These are phyloP conservation scores for Philaenus spumarius DNA, from an alignment of 1,140 invertebrate genomes.

Conservation along the genomic window DNA sequence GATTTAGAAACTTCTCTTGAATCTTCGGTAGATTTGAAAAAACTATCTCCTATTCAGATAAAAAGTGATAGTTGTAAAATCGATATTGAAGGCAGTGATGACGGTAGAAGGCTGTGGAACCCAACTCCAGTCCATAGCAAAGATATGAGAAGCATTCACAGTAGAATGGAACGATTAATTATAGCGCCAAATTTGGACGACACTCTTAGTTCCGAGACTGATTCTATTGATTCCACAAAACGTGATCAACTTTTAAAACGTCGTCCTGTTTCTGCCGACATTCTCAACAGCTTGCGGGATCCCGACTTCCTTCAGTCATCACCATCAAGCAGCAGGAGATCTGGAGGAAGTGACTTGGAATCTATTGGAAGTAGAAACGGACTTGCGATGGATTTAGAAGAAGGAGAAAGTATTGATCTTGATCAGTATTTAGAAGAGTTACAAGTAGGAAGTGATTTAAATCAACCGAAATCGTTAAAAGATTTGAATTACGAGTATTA, in stretches of 20 bases:
- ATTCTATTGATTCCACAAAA: constrained; percentile 27
- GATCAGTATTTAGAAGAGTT: constrained; percentile 58
- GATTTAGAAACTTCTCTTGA: constrained; percentile 48
- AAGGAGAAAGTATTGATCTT: constrained; percentile 48
- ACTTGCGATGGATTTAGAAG: constrained; percentile 29
- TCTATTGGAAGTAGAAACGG: constrained; percentile 32
- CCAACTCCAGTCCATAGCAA: constrained; percentile 5
- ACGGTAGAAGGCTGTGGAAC: constrained; percentile 34
- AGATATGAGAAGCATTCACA: constrained; percentile 22
- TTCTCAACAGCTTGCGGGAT: constrained; percentile 43
- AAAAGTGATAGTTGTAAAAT: constrained; percentile 18
- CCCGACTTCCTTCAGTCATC: constrained; percentile 36
- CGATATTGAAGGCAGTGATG: constrained; percentile 19
- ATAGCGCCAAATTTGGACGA: constrained; percentile 16
- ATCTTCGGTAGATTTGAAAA: constrained; percentile 20
- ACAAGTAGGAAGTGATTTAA: constrained; percentile 44
- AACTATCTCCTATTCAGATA: constrained; percentile 5
- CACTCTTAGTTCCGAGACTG: constrained; percentile 30
- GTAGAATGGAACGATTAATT: constrained; percentile 25
- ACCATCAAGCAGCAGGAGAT: constrained; percentile 53
- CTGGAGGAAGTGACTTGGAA: constrained; percentile 49
- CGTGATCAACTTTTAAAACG: constrained; percentile 51
- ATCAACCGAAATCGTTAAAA: constrained; percentile 37
- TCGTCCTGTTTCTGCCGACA: constrained; percentile 58
- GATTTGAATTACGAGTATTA: constrained; percentile 30